Evolutionary conservation across 35 echinoderm and acorn worm species (phyloP), one percentile per base, ranked within the genome.

Genomic region (Strongylocentrotus purpuratus): DNA sequence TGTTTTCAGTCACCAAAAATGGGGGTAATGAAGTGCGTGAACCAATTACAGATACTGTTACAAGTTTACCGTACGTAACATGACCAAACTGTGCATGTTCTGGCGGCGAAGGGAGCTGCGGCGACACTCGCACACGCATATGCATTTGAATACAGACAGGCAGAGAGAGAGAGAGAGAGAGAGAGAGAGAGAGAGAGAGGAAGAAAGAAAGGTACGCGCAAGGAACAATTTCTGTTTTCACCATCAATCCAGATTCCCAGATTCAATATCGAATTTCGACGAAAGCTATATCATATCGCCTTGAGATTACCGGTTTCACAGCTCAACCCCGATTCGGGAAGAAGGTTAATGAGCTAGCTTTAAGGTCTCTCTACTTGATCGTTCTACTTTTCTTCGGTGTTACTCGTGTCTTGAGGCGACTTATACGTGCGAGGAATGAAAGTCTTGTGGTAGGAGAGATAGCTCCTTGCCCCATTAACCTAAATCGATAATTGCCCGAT

Each of bases 401-500:
- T 78, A 22, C 20, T 33, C 87, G 87, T 89, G 87, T 89, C 87
- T 89, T 89, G 31, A 31, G 87, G 87, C 87, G 87, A 45, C 87
- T 46, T 89, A 89, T 89, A 89, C 87, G 87, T 89, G 87, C 87
- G 87, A 46, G n/a, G 87, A 89, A 89, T 89, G 87, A 45, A 89
- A 78, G 87, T 46, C 45, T 33, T 33, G 20, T 89, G 87, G 32
- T 28, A 46, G 9, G 31, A 33, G 87, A 89, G 87, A 89, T 89
- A 89, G 32, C 87, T 89, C 87, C 87, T 89, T 89, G 87, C 33
- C 87, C 87, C 87, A 89, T 89, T 89, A 89, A 89, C 87, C 87
- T 89, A 89, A 89, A 89, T 89, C 87, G 87, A 89, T 89, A 89
- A 89, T 89, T 89, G 87, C 87, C 87, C 87, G 45, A 89, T 46